These are phyloP conservation scores for Hydraecia micacea DNA, from an alignment of 2,888 invertebrate genomes.

Conservation along the genomic window DNA sequence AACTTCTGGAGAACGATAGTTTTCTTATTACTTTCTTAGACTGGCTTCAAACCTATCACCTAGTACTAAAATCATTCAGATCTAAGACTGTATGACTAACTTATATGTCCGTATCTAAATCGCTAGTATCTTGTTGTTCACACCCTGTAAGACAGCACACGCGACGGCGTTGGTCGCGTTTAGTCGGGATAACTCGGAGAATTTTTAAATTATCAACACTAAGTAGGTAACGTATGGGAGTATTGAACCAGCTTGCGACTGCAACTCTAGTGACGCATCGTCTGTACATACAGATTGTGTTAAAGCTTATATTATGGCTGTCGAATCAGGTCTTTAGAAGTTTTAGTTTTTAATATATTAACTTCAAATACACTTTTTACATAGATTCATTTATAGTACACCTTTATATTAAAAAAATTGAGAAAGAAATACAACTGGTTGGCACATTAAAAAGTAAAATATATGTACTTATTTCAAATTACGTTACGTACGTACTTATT, in stretches of 20 bases:
- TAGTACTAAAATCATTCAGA: neutral
- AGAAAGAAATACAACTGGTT: neutral
- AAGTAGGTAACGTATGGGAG: constrained; percentile 66
- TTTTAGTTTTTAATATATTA: neutral
- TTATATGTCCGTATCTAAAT: constrained; percentile 16
- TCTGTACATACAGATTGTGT: constrained; percentile 31
- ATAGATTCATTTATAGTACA: neutral
- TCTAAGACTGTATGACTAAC: neutral
- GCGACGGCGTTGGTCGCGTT: constrained; percentile 61
- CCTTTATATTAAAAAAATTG: neutral
- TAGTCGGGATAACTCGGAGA: constrained; percentile 69
- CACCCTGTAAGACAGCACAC: constrained; percentile 27
- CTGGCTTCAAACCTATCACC: neutral
- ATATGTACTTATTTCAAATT: too few relatives aligned
- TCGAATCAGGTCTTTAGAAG: constrained; percentile 1
- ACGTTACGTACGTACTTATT: too few relatives aligned
- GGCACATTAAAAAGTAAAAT: neutral
- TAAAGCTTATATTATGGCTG: constrained; percentile 12
- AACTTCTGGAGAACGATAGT: neutral
- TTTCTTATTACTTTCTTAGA: neutral
- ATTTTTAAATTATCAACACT: constrained; percentile 73
- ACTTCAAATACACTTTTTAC: neutral
- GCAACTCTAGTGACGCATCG: constrained; percentile 45
- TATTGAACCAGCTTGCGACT: constrained; percentile 62
- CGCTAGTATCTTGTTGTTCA: constrained; percentile 39